A percentile compares a stretch with the other conserved stretches of the same genome.
These are phyloP conservation scores for Micrasema minimum DNA, from an alignment of 1,140 invertebrate species.

Conservation along the genomic window DNA sequence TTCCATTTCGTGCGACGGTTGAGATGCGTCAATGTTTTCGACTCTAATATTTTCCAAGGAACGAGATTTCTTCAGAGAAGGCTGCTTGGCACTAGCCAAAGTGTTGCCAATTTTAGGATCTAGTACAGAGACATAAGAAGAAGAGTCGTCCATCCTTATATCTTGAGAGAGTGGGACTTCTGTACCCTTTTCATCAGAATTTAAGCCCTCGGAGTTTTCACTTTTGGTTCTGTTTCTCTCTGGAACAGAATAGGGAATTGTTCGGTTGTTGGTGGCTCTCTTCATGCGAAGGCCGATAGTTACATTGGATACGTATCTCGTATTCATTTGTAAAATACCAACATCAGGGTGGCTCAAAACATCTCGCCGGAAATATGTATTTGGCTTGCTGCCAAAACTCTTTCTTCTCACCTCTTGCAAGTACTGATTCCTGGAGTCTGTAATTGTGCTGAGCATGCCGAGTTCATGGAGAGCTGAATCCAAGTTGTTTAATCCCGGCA, in stretches of 20 bases:
- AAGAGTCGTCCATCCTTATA: slow-evolving; percentile 50
- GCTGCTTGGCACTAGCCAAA: slow-evolving; percentile 30
- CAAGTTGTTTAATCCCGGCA: slow-evolving; percentile 61
- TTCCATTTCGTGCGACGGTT: slow-evolving; percentile 54
- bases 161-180: slow-evolving; percentile 34
- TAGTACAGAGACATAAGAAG: slow-evolving; percentile 47
- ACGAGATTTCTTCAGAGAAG: slow-evolving; percentile 44
- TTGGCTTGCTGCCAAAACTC: slow-evolving; percentile 58
- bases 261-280: slow-evolving; percentile 62
- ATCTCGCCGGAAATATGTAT: slow-evolving; percentile 53
- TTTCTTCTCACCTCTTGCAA: slow-evolving; percentile 61
- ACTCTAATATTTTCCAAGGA: slow-evolving; percentile 51
- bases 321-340: slow-evolving; percentile 67
- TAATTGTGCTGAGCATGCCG: slow-evolving; percentile 69
- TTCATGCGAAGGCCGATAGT: slow-evolving; percentile 69
- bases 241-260: slow-evolving; percentile 64
- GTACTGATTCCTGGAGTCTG: slow-evolving; percentile 67
- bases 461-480: slow-evolving; percentile 69
- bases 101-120: slow-evolving; percentile 46
- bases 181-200: slow-evolving; percentile 21
- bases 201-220: slow-evolving; percentile 67
- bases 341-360: slow-evolving; percentile 35
- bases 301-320: slow-evolving; percentile 68
- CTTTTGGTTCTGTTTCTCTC: slow-evolving; percentile 69
- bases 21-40: slow-evolving; percentile 51